A percentile compares a stretch with the other conserved stretches of the same genome.
Evolutionary conservation across 2,113 vertebrate genomes (phyloP).

Genomic region (Sinocyclocheilus anophthalmus): DNA sequence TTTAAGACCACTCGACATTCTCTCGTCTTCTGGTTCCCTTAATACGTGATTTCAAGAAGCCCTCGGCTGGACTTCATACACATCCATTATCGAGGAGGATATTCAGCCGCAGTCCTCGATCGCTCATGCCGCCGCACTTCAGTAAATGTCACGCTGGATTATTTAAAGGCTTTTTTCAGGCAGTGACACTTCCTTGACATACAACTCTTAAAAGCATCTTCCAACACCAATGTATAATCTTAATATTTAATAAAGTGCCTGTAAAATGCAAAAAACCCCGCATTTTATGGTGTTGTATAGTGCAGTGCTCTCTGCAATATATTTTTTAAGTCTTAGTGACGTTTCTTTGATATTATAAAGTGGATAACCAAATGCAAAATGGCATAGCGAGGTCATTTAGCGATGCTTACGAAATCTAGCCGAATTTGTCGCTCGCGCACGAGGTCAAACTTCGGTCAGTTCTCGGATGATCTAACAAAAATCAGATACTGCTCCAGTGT

Average conservation of each 20-base stretch:
- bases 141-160: conserved; percentile 56
- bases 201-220: conserved; percentile 61
- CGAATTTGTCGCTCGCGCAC: neutral
- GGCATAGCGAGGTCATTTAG: neutral
- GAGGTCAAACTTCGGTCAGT: conserved; percentile 56
- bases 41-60: neutral
- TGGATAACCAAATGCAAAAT: neutral
- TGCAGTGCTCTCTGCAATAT: neutral
- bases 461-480: conserved; percentile 37
- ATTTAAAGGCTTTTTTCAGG: conserved; percentile 36
- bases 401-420: neutral
- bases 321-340: conserved; percentile 2
- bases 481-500: neutral
- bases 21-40: neutral
- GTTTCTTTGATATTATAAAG: neutral
- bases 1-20: neutral
- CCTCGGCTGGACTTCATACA: neutral
- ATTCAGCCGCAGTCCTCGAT: no score
- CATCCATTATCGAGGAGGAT: neutral
- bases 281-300: neutral
- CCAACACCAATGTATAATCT: conserved; percentile 56
- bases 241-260: conserved; percentile 65
- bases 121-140: conserved; percentile 23
- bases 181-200: conserved; percentile 64
- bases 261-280: neutral